Percentiles rank a stretch among this genome's conserved stretches.
Conservation (phyloP, 2,888 invertebrate species). For the Caenorhabditis auriculariae region DNA sequence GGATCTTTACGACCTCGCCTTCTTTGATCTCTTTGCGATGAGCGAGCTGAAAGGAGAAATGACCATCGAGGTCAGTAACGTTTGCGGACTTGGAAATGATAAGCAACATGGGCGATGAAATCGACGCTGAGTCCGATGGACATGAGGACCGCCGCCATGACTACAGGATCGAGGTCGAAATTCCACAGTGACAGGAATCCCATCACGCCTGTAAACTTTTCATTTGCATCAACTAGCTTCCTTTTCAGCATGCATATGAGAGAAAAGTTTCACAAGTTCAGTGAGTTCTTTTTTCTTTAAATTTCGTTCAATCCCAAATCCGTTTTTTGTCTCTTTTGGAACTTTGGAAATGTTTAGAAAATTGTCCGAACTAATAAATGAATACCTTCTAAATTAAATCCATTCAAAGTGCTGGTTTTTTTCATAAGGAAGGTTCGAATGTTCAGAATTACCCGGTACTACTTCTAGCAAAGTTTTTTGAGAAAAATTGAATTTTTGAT, state of each 20-base stretch:
- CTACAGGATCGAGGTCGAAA: constrained; percentile 62
- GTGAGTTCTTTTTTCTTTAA: background rate
- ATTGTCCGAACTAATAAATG: no score
- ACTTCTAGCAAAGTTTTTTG: no score
- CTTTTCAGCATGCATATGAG: no score
- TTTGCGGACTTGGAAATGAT: constrained; percentile 55
- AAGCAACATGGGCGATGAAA: constrained; percentile 61
- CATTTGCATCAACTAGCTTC: background rate
- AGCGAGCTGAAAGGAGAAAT: constrained; percentile 33
- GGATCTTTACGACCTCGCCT: constrained; percentile 49
- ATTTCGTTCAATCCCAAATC: background rate
- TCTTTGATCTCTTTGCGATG: constrained; percentile 48
- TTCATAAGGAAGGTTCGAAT: no score
- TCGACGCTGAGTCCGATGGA: constrained; percentile 62
- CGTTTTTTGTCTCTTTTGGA: background rate
- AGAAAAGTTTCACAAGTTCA: no score
- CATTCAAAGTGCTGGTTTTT: no score
- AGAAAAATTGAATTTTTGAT: no score
- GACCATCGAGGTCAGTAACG: background rate
- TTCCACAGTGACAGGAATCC: constrained; percentile 59
- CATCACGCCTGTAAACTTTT: constrained; percentile 48
- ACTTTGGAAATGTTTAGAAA: background rate
- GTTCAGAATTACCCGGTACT: no score
- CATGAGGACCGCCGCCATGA: constrained; percentile 61
- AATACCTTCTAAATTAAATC: no score